phyloP scores from a whole-genome alignment of 2,888 invertebrate genomes.

The Zootermopsis nevadensis region DNA sequence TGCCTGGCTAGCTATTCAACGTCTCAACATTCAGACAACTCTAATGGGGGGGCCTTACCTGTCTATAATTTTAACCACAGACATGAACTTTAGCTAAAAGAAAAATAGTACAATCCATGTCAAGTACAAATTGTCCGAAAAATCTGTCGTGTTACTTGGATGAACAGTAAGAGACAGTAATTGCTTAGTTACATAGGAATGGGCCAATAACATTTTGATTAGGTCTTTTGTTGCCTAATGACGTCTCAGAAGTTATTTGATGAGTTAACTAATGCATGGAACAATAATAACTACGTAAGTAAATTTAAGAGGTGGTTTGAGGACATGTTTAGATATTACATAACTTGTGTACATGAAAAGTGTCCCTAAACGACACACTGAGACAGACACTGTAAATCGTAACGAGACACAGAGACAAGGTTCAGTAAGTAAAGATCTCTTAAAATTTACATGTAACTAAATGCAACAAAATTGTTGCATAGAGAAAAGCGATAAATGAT shows the following conservation, averaged over 20 bases:
- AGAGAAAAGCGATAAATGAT: no score
- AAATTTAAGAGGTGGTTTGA: background rate
- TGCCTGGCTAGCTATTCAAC: slow-evolving; percentile 23
- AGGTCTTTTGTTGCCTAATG: background rate
- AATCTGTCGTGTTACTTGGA: background rate
- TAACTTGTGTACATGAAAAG: background rate
- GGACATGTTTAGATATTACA: background rate
- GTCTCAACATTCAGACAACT: slow-evolving; percentile 43
- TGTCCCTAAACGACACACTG: background rate
- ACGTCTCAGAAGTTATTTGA: background rate
- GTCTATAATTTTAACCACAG: slow-evolving; percentile 19
- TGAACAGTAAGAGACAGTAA: background rate
- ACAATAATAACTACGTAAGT: background rate
- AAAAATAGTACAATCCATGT: slow-evolving; percentile 24
- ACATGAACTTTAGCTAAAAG: slow-evolving; percentile 21
- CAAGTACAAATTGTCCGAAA: slow-evolving; percentile 18
- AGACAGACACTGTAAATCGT: no score
- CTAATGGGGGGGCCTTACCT: slow-evolving; percentile 44
- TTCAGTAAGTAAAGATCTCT: no score
- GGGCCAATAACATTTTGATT: background rate
- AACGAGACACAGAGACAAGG: no score
- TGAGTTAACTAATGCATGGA: background rate
- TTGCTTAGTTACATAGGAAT: background rate
- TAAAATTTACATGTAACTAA: no score
- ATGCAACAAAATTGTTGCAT: no score